Base-by-base conservation (phyloP, 2,888 invertebrate genomes). In the Plagodis pulveraria region DNA sequence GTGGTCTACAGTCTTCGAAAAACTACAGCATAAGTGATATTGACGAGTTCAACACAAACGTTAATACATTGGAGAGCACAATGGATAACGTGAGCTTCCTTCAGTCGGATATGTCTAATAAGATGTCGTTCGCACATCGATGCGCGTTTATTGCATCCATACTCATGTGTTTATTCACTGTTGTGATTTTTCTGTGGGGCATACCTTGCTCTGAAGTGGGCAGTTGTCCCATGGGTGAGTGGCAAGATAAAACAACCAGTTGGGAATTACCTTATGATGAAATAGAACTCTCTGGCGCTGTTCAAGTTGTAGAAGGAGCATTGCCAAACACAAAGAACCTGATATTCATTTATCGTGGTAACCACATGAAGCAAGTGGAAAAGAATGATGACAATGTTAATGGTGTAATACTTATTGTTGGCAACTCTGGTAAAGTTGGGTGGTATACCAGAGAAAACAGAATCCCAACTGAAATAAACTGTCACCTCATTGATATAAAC, bases 151-250 rank as follows among this genome's bases (percentile, higher is more conserved):
- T 95, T 12, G 88, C 94, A 8, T 97, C 97, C 0, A 94, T 97
- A 65, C 79, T 96, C 46, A 81, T 96, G 51, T 97, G 96, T 77
- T 84, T 96, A 62, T 87, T 95, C 59, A 96, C 96, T 6, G 94
- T 96, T 50, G 88, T 96, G 44, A 93, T 95, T 74, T 97, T 96
- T 78, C 86, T 96, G 6, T 96, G 96, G 95, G 94, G 95, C 10
- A 87, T 96, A 70, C 97, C 97, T 0, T 97, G 97, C 74, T 94
- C 95, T 5, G 95, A 96, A 74, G 93, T 94, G 6, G 94, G 94
- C 11, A 94, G 95, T 52, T 97, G 97, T 70, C 93, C 95, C 9
- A 90, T 87, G 0, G 84, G 83, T 5, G 93, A 93, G 61, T 93
- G 93, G 76, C 87, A 87, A 56, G 84, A 94, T 32, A 94, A 93